Evolutionary conservation across 2,113 vertebrate genomes (phyloP).

Genomic region (Mesocricetus auratus): DNA sequence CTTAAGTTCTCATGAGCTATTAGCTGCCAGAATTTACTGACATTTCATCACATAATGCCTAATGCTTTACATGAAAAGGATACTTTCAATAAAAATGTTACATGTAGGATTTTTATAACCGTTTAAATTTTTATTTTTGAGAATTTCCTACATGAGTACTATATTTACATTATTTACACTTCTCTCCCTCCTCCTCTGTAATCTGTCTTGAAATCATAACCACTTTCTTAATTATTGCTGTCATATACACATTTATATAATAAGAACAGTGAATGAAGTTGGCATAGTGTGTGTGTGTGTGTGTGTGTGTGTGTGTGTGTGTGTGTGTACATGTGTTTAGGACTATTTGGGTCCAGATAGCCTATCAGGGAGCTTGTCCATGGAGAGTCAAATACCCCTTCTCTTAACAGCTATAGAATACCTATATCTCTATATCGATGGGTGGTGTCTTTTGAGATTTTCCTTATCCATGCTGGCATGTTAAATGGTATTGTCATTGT

Average conservation of each 20-base stretch:
- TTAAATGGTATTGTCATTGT: background rate
- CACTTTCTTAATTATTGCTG: background rate
- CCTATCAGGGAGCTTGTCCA: background rate
- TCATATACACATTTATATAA: background rate
- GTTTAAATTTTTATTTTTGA: background rate
- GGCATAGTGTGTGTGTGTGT: background rate
- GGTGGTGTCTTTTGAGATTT: background rate
- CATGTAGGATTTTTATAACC: background rate
- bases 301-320: background rate
- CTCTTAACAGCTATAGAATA: background rate
- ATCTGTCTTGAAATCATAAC: background rate
- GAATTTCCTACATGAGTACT: background rate
- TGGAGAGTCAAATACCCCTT: background rate
- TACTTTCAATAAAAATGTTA: background rate
- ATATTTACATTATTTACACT: background rate
- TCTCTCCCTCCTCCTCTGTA: background rate
- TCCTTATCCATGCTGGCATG: background rate
- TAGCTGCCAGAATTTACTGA: background rate
- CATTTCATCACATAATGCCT: background rate
- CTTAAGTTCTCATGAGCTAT: background rate
- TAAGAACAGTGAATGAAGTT: background rate
- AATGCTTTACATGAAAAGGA: conserved; percentile 2
- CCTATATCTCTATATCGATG: background rate
- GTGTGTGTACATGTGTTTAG: background rate
- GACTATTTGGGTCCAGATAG: background rate